Conservation (phyloP, 2,113 vertebrate species). For the Albula goreensis region DNA sequence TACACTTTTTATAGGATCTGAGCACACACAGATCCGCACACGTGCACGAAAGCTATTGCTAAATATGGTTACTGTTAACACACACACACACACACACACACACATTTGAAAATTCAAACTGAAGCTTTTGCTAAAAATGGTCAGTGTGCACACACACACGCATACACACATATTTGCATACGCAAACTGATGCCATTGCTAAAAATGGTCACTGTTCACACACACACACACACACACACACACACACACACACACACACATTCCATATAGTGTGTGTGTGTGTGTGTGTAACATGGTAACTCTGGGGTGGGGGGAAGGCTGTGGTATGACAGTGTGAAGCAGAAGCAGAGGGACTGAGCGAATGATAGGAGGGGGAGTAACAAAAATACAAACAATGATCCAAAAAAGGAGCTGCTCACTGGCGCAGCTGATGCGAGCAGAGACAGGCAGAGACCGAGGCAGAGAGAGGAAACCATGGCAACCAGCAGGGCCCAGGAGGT, state of each 20-base stretch:
- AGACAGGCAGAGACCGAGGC: no score
- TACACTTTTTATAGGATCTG: neutral
- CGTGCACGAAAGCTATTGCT: neutral
- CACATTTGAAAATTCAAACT: neutral
- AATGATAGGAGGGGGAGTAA: neutral
- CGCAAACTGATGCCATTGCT: neutral
- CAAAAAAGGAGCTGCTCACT: neutral
- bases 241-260: neutral
- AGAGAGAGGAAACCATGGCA: slow-evolving; percentile 9
- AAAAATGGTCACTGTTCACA: no score
- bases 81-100: neutral
- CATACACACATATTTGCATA: no score
- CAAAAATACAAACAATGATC: neutral
- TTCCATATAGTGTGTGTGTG: neutral
- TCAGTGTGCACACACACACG: neutral
- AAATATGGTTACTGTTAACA: no score
- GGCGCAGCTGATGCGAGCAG: neutral
- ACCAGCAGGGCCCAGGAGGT: slow-evolving; percentile 24
- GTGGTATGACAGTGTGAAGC: neutral
- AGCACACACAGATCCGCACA: no score
- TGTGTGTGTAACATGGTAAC: neutral
- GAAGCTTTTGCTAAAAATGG: neutral
- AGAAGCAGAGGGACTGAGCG: neutral
- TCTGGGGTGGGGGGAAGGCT: neutral
- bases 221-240: neutral